Base-by-base conservation (phyloP, 2,797 vertebrate species). In the Coendou prehensilis region DNA sequence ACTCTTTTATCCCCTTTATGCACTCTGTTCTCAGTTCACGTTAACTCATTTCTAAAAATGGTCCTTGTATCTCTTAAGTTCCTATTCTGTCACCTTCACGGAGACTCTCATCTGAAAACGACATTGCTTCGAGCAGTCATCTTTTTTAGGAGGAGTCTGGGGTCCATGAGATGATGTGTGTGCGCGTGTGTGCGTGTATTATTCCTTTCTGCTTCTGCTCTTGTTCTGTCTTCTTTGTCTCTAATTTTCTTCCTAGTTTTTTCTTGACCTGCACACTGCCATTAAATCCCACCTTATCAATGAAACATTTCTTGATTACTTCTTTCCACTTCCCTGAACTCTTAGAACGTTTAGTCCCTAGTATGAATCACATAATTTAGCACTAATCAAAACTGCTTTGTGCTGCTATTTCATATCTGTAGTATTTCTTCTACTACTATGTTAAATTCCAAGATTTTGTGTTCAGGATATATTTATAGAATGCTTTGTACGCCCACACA, bases 251-350 rank as follows among this genome's bases (percentile, higher is more conserved):
- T 81, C 17, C n/a, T 84, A 52, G 4, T 47, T 79, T 56, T 86
- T 56, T 67, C 87, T 50, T 91, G 20, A 71, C 54, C 47, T 92
- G 26, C 41, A 94, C 54, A 88, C 18, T 92, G 61, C 17, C 30
- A 26, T 94, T 75, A 81, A 87, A 47, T 94, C 28, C 11, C 9
- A 75, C 57, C 23, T 90, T 97, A 20, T 96, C 75, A 92, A 3
- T 67, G 54, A 80, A 94, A 45, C 30, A 79, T 95, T 95, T 81
- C 22, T 50, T n/a, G 28, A 75, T 94, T 78, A 71, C 28, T 91
- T 93, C 52, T 87, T 92, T 87, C 9, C 15, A 81, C 56, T 91
- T 93, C 33, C 28, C 56, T 89, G 47, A 95, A 91, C 59, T 91
- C 61, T 61, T 59, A 79, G 2, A 87, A 22, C 56, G 79, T 71